Evolutionary conservation across 2,888 invertebrate genomes (phyloP).

Genomic region (Aradus depressus): DNA sequence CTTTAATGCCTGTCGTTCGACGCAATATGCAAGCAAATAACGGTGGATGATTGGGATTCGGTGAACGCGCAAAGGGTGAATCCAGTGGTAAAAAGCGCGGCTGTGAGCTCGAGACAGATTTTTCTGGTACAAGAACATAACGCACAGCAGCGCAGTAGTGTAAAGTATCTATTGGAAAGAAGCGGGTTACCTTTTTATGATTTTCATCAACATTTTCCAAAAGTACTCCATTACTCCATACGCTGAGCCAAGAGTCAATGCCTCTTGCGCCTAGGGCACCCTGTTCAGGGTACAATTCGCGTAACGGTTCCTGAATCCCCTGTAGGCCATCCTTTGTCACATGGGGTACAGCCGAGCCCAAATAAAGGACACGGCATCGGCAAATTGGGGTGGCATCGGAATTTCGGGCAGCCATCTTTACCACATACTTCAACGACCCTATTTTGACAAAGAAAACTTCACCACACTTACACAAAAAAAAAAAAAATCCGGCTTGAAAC

Average conservation of each 20-base stretch:
- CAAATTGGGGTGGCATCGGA: constrained; percentile 83
- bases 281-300: constrained; percentile 91
- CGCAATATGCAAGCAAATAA: constrained; percentile 93
- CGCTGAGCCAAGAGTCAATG: constrained; percentile 91
- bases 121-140: constrained; percentile 60
- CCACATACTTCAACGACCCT: no score
- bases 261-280: constrained; percentile 79
- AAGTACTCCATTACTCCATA: constrained; percentile 91
- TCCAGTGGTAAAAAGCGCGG: constrained; percentile 89
- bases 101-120: constrained; percentile 38
- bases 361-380: constrained; percentile 89
- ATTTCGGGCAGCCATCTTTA: constrained; percentile 11
- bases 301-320: constrained; percentile 92
- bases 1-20: constrained; percentile 92
- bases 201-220: constrained; percentile 95
- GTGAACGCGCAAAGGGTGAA: constrained; percentile 87
- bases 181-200: constrained; percentile 83
- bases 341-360: constrained; percentile 92
- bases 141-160: constrained; percentile 94
- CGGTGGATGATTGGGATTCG: constrained; percentile 88
- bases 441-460: no score
- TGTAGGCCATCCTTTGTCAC: constrained; percentile 96
- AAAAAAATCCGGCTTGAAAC: no score
- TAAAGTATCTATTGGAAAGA: constrained; percentile 89
- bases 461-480: no score